Base-by-base conservation (phyloP, 2,113 vertebrate genomes). In the Periophthalmodon schlosseri region DNA sequence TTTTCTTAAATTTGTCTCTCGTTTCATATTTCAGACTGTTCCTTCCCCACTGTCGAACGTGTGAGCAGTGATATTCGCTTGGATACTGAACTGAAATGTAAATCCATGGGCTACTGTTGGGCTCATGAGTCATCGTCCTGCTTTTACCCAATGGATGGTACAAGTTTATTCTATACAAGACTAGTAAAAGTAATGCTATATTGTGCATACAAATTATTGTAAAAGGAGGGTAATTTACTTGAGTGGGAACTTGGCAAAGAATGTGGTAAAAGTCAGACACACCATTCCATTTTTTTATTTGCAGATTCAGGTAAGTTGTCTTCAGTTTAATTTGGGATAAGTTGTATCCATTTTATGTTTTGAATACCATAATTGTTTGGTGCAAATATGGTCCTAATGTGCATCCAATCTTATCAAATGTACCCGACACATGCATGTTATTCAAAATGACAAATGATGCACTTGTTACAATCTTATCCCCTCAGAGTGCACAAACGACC, bases 121-220 rank as follows among this genome's bases (percentile, higher is more conserved):
- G 74, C 86, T 76, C 7, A 14, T 0, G 2, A 2, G 0, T 73
- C 13, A 0, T 46, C 58, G 0, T 10, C 9, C 16, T 94, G 93
- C 75, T 93, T 83, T 75, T 94, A 93, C 73, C 89, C 90, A 11
- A 21, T 93, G 54, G 86, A 94, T 80, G 91, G 93, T 93, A 81
- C 72, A 57, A 4, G 5, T 49, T 44, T 5, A n/a, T 3, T 68
- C 74, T 44, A 1, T 20, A 52, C 15, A 18, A 3, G 12, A 50
- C 5, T 52, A 52, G 15, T 52, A 3, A 52, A 52, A 52, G 50
- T 52, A 7, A 5, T 52, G 15, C 3, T 52, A 20, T 20, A 5
- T 16, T 52, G 39, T 44, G 39, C 10, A 44, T 0, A 44, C 39
- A 44, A 44, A 39, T 39, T 5, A 7, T 39, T 7, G 36, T 39